A percentile compares a stretch with the other conserved stretches of the same genome.
phyloP scores from a whole-genome alignment of 2,113 vertebrate genomes.

The Pseudorasbora parva region DNA sequence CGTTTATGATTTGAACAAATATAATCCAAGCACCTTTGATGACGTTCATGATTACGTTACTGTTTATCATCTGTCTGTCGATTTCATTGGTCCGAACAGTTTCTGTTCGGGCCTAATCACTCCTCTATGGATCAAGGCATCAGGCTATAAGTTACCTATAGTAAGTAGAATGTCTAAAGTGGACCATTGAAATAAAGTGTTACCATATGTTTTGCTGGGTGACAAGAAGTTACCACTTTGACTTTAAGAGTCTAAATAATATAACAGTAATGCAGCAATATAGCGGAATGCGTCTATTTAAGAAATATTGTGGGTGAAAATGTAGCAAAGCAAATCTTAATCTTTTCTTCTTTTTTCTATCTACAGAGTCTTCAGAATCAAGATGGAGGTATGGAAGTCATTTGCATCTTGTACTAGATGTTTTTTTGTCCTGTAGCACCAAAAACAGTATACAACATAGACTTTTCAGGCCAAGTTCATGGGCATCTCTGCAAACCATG shows the following conservation, averaged over 20 bases:
- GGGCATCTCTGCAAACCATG: not conserved
- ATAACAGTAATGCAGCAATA: not conserved
- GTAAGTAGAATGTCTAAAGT: too few species aligned
- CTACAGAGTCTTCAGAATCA: conserved; percentile 87
- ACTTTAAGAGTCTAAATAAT: not conserved
- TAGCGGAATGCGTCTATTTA: not conserved
- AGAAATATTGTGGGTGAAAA: not conserved
- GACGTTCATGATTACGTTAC: too few species aligned
- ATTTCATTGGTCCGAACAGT: too few species aligned
- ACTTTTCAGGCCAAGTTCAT: not conserved
- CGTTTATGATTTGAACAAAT: too few species aligned
- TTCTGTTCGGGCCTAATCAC: too few species aligned
- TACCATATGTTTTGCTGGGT: not conserved
- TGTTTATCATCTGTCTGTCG: too few species aligned
- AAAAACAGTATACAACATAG: not conserved
- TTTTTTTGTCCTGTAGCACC: not conserved
- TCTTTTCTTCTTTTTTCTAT: conserved; percentile 60
- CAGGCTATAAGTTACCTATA: too few species aligned
- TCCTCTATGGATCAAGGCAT: too few species aligned
- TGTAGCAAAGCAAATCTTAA: not conserved
- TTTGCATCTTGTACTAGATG: not conserved
- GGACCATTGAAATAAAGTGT: too few species aligned
- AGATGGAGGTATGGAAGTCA: conserved; percentile 84
- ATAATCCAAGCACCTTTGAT: too few species aligned
- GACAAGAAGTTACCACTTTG: not conserved